Evolutionary conservation across 1,140 invertebrate genomes (phyloP).

Genomic region (Drosophila orena): DNA sequence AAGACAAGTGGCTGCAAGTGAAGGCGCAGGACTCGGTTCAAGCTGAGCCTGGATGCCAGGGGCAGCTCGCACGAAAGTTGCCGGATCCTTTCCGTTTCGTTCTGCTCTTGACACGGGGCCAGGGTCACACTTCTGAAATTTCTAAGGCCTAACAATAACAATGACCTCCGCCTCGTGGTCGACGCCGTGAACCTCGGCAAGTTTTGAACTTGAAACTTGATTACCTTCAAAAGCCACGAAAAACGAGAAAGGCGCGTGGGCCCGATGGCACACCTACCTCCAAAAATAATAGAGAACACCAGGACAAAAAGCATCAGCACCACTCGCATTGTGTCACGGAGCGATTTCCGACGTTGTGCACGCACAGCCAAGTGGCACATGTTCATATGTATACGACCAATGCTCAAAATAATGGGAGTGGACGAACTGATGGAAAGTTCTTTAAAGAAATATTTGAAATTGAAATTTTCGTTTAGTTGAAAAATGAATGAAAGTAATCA

Average conservation of each 20-base stretch:
- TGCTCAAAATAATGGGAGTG: constrained; percentile 4
- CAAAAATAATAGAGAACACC: constrained; percentile 22
- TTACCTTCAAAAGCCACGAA: constrained; percentile 78
- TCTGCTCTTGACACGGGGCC: constrained; percentile 66
- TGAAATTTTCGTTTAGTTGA: background rate
- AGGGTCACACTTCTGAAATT: constrained; percentile 55
- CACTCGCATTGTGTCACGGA: constrained; percentile 75
- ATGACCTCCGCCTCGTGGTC: constrained; percentile 37
- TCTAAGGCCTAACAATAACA: constrained; percentile 65
- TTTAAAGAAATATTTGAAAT: background rate
- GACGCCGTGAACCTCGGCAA: constrained; percentile 66
- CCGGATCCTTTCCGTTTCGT: constrained; percentile 8
- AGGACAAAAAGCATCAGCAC: constrained; percentile 33
- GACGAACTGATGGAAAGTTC: background rate
- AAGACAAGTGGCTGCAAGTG: constrained; percentile 56
- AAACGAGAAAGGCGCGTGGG: constrained; percentile 56
- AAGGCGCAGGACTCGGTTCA: constrained; percentile 37
- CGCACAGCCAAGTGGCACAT: constrained; percentile 65
- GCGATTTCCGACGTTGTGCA: constrained; percentile 67
- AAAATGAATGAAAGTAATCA: no score
- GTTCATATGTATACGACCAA: background rate
- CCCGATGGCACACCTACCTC: constrained; percentile 16
- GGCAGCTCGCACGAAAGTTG: constrained; percentile 45
- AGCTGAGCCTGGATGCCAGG: constrained; percentile 31
- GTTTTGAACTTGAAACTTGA: constrained; percentile 83